Evolutionary conservation across 2,888 invertebrate species (phyloP).

Genomic region (Resseliella maxima): DNA sequence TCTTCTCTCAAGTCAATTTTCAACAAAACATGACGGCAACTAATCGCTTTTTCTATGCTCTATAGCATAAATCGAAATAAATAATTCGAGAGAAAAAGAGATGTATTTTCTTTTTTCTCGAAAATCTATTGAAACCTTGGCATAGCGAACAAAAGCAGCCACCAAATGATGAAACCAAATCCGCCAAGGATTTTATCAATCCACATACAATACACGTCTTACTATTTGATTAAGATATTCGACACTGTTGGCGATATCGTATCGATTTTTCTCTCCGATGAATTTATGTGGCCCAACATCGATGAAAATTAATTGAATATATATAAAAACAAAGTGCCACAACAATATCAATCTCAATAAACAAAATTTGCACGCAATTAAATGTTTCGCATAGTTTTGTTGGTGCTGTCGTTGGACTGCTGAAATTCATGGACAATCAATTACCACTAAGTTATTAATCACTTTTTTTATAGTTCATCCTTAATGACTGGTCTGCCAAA

Average conservation of each 20-base stretch:
- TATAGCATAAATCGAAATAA: background rate
- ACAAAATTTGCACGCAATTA: background rate
- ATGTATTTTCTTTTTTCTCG: background rate
- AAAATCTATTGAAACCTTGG: too few species aligned
- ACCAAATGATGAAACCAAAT: too few species aligned
- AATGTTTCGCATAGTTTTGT: background rate
- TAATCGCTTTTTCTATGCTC: background rate
- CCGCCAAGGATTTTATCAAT: too few species aligned
- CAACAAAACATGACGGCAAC: background rate
- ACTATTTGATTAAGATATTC: background rate
- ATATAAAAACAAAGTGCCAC: background rate
- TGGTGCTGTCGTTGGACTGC: background rate
- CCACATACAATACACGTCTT: background rate
- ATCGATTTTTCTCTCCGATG: background rate
- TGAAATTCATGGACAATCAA: background rate
- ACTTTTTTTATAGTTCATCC: background rate
- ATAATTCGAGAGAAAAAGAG: background rate
- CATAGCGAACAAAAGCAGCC: too few species aligned
- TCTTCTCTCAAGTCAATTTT: background rate
- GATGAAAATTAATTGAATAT: background rate
- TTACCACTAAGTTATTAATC: conserved; percentile 5
- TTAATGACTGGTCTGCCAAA: background rate
- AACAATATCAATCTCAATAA: background rate
- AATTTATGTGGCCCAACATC: background rate
- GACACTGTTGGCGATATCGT: background rate